A percentile compares a stretch with the other conserved stretches of the same genome.
Conservation (phyloP, 2,113 vertebrate genomes). For the Erinaceus europaeus region DNA sequence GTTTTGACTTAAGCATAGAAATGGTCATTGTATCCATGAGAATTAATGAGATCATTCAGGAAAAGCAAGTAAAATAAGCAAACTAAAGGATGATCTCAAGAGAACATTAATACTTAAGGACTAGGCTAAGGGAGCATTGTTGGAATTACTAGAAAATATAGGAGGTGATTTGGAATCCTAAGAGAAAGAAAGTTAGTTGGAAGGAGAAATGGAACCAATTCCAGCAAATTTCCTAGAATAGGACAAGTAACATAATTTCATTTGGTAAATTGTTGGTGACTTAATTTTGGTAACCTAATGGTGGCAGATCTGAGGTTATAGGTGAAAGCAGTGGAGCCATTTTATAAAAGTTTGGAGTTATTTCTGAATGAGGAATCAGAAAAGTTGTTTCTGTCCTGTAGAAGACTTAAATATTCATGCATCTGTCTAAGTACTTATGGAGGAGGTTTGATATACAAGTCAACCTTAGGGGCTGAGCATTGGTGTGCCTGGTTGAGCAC, state of each 20-base stretch:
- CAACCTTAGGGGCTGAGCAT: too few relatives aligned
- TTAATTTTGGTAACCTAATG: not conserved
- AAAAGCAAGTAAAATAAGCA: not conserved
- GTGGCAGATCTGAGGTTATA: not conserved
- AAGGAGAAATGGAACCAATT: not conserved
- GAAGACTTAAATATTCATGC: not conserved
- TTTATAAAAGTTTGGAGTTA: conserved; percentile 23
- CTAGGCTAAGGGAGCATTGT: not conserved
- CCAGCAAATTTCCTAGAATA: not conserved
- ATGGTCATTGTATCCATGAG: not conserved
- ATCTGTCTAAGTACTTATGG: not conserved
- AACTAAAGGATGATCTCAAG: conserved; percentile 14
- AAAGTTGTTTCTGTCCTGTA: not conserved
- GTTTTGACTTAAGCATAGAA: not conserved
- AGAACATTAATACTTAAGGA: conserved; percentile 30
- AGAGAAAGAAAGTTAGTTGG: not conserved
- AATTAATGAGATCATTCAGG: not conserved
- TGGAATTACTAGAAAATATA: not conserved
- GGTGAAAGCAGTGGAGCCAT: not conserved
- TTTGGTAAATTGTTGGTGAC: conserved; percentile 1
- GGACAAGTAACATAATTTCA: not conserved
- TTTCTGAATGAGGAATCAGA: not conserved
- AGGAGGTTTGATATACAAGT: too few relatives aligned
- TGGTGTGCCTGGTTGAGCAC: too few relatives aligned
- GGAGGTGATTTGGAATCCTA: not conserved